Percentiles rank a stretch among this genome's conserved stretches.
These are phyloP conservation scores for Patella caerulea DNA, from an alignment of 2,888 invertebrate species.

Conservation along the genomic window DNA sequence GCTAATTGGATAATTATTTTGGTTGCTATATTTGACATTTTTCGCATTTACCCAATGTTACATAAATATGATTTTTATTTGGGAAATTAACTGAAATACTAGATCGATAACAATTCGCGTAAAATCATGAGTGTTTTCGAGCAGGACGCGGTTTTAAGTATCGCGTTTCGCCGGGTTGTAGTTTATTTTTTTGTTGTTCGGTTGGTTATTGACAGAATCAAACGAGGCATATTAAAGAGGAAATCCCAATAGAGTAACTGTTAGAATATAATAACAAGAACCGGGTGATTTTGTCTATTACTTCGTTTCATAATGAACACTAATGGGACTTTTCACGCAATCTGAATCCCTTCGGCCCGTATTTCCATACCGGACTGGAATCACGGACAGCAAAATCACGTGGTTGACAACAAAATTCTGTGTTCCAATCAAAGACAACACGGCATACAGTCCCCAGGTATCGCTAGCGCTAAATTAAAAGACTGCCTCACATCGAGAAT, in stretches of 20 bases:
- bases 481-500: neutral
- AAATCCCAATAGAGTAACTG: neutral
- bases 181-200: too few species aligned
- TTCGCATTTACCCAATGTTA: too few species aligned
- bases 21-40: too few species aligned
- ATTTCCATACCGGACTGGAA: neutral
- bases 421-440: constrained; percentile 6
- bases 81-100: too few species aligned
- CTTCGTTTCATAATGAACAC: neutral
- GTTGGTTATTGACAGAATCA: constrained; percentile 7
- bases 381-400: neutral
- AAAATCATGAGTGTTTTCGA: too few species aligned
- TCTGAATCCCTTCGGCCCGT: neutral
- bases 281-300: constrained; percentile 3
- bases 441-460: neutral
- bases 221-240: constrained; percentile 10
- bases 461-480: constrained; percentile 8
- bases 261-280: constrained; percentile 7
- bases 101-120: too few species aligned
- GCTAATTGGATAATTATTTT: too few species aligned
- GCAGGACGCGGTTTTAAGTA: too few species aligned
- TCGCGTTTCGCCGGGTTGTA: too few species aligned
- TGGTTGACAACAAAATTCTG: neutral
- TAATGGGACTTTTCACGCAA: constrained; percentile 4
- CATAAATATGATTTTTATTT: too few species aligned